phyloP scores from a whole-genome alignment of 1,140 invertebrate genomes.

The Calliopsis andreniformis region DNA sequence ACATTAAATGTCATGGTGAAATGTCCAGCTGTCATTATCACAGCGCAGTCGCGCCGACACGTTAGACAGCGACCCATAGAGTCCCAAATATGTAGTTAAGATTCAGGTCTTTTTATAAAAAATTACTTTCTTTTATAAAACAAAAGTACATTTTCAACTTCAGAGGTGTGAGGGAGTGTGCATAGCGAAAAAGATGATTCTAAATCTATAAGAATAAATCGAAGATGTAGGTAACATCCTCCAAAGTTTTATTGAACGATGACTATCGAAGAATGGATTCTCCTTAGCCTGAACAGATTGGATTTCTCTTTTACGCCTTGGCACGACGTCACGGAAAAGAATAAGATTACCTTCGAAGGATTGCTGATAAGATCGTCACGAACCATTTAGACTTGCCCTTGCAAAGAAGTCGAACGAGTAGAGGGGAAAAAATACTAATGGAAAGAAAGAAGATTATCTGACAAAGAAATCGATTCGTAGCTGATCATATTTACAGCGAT shows the following conservation, averaged over 20 bases:
- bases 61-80: too few species aligned
- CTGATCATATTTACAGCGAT: conserved; percentile 18
- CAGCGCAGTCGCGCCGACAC: too few species aligned
- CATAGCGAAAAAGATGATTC: too few species aligned
- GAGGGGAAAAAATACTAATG: conserved; percentile 17
- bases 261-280: neutral
- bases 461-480: conserved; percentile 56
- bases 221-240: too few species aligned
- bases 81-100: too few species aligned
- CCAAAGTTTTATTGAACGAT: neutral
- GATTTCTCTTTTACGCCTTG: neutral
- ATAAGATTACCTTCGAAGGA: conserved; percentile 21
- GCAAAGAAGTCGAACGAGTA: neutral
- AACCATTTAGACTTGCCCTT: conserved; percentile 11
- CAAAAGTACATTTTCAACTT: too few species aligned
- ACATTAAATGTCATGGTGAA: too few species aligned
- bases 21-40: too few species aligned
- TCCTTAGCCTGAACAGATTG: neutral
- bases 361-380: conserved; percentile 37
- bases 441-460: conserved; percentile 41
- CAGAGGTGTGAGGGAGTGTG: too few species aligned
- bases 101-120: too few species aligned
- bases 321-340: neutral
- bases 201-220: too few species aligned
- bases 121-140: too few species aligned